phyloP scores from a whole-genome alignment of 2,888 invertebrate genomes.

The Himalopsyche anomala region DNA sequence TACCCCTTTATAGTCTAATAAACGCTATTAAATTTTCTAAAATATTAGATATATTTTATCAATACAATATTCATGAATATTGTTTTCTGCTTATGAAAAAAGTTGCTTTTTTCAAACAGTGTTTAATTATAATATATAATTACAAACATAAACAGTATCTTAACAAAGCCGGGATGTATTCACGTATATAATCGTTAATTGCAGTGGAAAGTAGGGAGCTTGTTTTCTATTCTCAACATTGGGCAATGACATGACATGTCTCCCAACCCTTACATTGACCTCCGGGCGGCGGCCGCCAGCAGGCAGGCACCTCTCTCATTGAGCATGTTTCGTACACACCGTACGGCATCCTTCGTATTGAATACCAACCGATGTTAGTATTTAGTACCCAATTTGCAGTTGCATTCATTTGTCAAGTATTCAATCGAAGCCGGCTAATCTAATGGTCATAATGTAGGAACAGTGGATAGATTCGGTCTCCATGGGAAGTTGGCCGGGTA shows the following conservation, averaged over 20 bases:
- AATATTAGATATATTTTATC: no score
- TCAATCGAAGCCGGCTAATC: conserved; percentile 64
- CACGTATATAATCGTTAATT: no score
- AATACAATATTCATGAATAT: no score
- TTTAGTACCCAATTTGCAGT: conserved; percentile 63
- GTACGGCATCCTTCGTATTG: neutral
- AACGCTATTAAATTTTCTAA: no score
- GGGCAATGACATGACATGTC: neutral
- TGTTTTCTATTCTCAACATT: neutral
- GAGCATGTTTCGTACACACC: neutral
- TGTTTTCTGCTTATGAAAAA: no score
- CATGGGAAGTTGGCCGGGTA: neutral
- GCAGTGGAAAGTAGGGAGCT: neutral
- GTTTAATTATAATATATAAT: no score
- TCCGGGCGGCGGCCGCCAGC: neutral
- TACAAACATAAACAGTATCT: no score
- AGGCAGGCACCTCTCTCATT: conserved; percentile 1
- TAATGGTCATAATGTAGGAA: conserved; percentile 53
- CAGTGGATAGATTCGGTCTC: neutral
- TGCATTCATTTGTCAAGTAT: conserved; percentile 65
- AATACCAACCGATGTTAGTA: conserved; percentile 54
- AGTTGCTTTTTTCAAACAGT: no score
- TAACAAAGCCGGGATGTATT: no score
- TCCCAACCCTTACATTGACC: neutral
- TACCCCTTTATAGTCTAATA: no score